A percentile compares a stretch with the other conserved stretches of the same genome.
Evolutionary conservation across 2,888 invertebrate genomes (phyloP).

Genomic region (Mesorhabditis belari): DNA sequence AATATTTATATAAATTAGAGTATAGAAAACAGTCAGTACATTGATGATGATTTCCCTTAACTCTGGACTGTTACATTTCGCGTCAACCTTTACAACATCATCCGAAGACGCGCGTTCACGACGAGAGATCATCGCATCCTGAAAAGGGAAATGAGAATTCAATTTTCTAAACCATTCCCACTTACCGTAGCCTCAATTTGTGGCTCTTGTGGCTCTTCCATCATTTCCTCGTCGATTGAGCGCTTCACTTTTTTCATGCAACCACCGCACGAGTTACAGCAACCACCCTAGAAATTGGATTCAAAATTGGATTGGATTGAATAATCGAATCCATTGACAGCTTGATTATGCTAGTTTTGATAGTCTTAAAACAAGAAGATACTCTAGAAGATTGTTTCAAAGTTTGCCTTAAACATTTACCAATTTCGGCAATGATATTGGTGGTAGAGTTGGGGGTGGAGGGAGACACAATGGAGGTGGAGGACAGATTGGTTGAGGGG

Average conservation of each 20-base stretch:
- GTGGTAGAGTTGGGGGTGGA: background rate
- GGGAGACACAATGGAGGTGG: background rate
- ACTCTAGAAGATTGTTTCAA: too few relatives aligned
- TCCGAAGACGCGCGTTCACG: slow-evolving; percentile 6
- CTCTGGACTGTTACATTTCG: slow-evolving; percentile 19
- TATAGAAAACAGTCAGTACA: background rate
- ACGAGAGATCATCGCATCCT: background rate
- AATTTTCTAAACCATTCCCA: too few relatives aligned
- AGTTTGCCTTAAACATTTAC: too few relatives aligned
- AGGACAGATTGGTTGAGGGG: background rate
- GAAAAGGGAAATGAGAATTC: too few relatives aligned
- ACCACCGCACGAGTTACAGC: background rate
- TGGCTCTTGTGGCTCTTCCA: too few relatives aligned
- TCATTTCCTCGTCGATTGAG: background rate
- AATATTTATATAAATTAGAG: background rate
- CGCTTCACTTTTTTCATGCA: too few relatives aligned
- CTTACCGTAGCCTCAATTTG: background rate
- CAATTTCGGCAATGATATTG: too few relatives aligned
- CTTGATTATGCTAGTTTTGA: background rate
- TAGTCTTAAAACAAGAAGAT: too few relatives aligned
- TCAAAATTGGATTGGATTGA: background rate
- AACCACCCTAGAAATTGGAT: too few relatives aligned
- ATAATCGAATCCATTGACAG: background rate
- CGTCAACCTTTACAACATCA: slow-evolving; percentile 8
- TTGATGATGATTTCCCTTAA: slow-evolving; percentile 19